Evolutionary conservation across 1,140 invertebrate genomes (phyloP), one percentile per base, ranked within the genome.

Genomic region (Meloidogyne chitwoodi): DNA sequence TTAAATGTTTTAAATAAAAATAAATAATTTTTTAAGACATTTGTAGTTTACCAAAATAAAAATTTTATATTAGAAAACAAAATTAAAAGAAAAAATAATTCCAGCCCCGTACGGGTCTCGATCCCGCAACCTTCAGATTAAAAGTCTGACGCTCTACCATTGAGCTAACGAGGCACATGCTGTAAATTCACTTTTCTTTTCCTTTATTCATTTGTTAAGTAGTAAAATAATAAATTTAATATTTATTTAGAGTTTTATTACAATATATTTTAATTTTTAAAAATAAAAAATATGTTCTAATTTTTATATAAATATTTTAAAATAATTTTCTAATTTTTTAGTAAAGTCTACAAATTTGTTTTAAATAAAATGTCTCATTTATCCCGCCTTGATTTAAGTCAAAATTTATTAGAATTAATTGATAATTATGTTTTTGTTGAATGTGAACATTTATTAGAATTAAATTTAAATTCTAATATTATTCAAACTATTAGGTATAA

Each of bases 401-500:
- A 77, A 12, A 85, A 85, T 76, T 61, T 68, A 26, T 70, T 85
- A n/a, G 68, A 83, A 68, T 14, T 56, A 38, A 76, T 85, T 27
- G 80, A 84, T 3, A 78, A 69, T 29, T 85, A 83, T 70, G 80
- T 85, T 24, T 85, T 85, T 76, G 67, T 81, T 63, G 84, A 85
- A 65, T 81, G 76, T 44, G 26, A 69, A 14, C 70, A 81, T 65
- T 73, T 85, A 22, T 72, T 61, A 3, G 76, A 79, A 19, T 34
- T 85, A 12, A 75, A 81, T 31, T 63, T 85, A 12, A 65, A 66
- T 66, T 44, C 74, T 38, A 85, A 85, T 73, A 62, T 69, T 22
- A 86, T 85, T 56, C 72, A 79, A 5, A 56, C 61, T 5, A 12
- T 82, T 6, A 74, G 31, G 70, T 44, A 19, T 27, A 8, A 8